phyloP scores from a whole-genome alignment of 2,888 invertebrate species.

The Polydesmus complanatus region DNA sequence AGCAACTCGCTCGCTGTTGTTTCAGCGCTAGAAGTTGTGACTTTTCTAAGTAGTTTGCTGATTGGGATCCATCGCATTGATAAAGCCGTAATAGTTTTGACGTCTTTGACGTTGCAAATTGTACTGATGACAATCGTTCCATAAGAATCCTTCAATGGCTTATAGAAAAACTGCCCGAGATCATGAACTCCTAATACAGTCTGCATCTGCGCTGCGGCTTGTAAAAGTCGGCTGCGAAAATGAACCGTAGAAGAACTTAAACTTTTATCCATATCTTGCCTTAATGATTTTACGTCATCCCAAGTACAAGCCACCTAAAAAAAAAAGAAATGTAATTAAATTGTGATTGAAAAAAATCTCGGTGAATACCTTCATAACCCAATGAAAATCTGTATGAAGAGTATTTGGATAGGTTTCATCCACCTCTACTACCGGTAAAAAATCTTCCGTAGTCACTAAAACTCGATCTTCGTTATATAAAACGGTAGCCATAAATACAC shows the following conservation, averaged over 20 bases:
- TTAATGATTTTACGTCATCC: conserved; percentile 84
- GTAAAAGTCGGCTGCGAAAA: conserved; percentile 78
- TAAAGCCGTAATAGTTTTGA: conserved; percentile 72
- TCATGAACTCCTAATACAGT: conserved; percentile 80
- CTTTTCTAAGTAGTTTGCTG: conserved; percentile 60
- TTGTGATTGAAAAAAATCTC: background rate
- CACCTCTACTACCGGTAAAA: conserved; percentile 89
- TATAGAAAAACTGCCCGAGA: conserved; percentile 85
- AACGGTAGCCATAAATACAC: conserved; percentile 83
- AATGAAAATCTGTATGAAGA: conserved; percentile 85
- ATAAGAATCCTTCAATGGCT: conserved; percentile 69
- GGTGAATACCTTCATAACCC: conserved; percentile 93
- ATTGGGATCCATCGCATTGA: conserved; percentile 88
- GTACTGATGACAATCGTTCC: conserved; percentile 84
- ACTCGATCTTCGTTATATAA: conserved; percentile 92
- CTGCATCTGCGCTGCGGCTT: conserved; percentile 84
- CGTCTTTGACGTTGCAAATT: conserved; percentile 62
- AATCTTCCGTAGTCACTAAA: conserved; percentile 91
- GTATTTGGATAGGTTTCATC: conserved; percentile 86
- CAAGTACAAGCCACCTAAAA: conserved; percentile 81
- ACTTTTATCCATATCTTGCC: conserved; percentile 90
- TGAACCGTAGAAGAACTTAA: conserved; percentile 74
- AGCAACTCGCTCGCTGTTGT: conserved; percentile 67
- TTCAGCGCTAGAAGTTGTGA: conserved; percentile 47
- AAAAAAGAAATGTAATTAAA: background rate